Base-by-base conservation (phyloP, 2,797 vertebrate species). In the Merluccius polli region DNA sequence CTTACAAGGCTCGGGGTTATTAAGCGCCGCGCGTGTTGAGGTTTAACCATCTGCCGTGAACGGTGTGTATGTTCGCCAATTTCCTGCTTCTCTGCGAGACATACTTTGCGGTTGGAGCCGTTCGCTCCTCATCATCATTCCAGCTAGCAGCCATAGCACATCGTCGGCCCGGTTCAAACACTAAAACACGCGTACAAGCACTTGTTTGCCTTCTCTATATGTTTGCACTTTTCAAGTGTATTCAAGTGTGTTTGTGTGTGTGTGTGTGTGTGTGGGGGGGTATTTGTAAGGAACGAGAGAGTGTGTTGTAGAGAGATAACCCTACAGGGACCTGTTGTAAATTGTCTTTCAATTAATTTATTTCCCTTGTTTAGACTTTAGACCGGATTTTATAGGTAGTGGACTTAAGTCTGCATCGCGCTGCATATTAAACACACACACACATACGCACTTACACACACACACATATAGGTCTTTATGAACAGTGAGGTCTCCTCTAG, bases 281-380 rank as follows among this genome's bases (percentile, higher is more conserved):
- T 10, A 12, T 36, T 33, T 35, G 21, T n/a, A 35, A 21, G 30
- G 21, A 16, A 3, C 3, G 30, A 21, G 15, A 33, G 18, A 21
- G 18, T 24, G 70, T 27, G 52, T 63, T 36, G 52, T 73, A 63
- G 33, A 38, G 32, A 30, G 68, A 38, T 70, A 78, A 71, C 52
- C 41, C 80, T 71, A 31, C 73, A 70, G 83, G 77, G 81, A 82
- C 71, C 68, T 18, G 9, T 74, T 81, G 75, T 79, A 80, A 80
- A 82, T 76, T 0, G 1, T 78, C 77, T 80, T 80, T 85, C 76
- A 78, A 81, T 84, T 76, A 10, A 80, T 87, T 81, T 72, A 79
- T 83, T 82, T 83, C 79, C 75, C 74, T 73, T 79, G 79, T 83
- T 78, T 78, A 82, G 87, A 75, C 75, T 75, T 59, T 72, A n/a